phyloP scores from a whole-genome alignment of 2,888 invertebrate genomes.

The Aproaerema taeniolella region DNA sequence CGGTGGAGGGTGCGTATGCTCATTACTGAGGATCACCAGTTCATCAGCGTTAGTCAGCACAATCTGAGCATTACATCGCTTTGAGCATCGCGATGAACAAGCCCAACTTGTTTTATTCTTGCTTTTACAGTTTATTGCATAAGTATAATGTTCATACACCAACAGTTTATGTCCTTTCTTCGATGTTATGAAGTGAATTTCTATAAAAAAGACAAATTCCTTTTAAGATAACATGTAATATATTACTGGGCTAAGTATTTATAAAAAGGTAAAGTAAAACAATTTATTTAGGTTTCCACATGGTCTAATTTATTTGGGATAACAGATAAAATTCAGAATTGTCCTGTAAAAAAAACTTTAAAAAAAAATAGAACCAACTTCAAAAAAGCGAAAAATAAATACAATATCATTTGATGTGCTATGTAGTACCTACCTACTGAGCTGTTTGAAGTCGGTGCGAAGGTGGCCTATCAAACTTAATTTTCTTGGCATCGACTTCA shows the following conservation, averaged over 20 bases:
- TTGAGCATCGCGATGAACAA: slow-evolving; percentile 58
- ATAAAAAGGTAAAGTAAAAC: neutral
- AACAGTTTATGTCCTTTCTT: slow-evolving; percentile 51
- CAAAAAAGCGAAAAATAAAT: no score
- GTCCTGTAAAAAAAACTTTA: no score
- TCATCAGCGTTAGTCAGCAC: slow-evolving; percentile 36
- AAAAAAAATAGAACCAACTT: no score
- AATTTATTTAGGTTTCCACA: neutral
- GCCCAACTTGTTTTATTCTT: slow-evolving; percentile 45
- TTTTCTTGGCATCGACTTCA: no score
- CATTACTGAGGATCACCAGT: slow-evolving; percentile 34
- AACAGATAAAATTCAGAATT: no score
- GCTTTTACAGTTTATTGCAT: slow-evolving; percentile 44
- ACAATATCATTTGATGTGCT: no score
- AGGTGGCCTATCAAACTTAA: no score
- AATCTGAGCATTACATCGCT: slow-evolving; percentile 51
- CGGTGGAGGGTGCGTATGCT: slow-evolving; percentile 53
- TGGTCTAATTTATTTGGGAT: neutral
- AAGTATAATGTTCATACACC: slow-evolving; percentile 53
- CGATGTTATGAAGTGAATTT: slow-evolving; percentile 57
- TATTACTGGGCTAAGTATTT: neutral
- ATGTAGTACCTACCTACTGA: no score
- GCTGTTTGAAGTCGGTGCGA: no score
- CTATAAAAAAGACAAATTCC: slow-evolving; percentile 40
- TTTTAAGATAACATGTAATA: no score